Evolutionary conservation across 2,888 invertebrate genomes (phyloP).

Genomic region (Uloborus plumipes): DNA sequence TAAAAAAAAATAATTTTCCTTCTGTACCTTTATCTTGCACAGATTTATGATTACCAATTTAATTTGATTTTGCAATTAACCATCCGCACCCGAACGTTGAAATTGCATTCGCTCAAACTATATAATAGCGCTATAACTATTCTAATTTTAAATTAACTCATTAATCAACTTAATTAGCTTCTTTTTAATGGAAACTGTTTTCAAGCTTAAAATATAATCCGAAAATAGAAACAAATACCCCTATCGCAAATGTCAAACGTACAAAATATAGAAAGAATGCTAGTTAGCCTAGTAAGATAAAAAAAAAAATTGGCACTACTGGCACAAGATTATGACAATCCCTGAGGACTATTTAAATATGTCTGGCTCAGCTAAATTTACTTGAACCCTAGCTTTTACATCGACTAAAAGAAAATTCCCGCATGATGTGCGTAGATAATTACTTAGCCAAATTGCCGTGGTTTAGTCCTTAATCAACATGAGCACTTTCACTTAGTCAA

Average conservation of each 20-base stretch:
- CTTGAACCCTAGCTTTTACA: conserved; percentile 1
- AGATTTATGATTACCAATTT: too few relatives aligned
- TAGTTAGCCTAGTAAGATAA: not conserved
- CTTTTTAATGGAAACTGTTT: too few relatives aligned
- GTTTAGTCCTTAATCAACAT: conserved; percentile 28
- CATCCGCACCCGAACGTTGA: too few relatives aligned
- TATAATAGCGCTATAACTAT: too few relatives aligned
- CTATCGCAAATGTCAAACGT: conserved; percentile 35
- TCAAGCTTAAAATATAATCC: too few relatives aligned
- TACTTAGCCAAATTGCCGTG: conserved; percentile 41
- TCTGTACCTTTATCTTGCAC: too few relatives aligned
- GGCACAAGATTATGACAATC: not conserved
- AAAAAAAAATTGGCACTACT: not conserved
- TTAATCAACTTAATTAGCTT: too few relatives aligned
- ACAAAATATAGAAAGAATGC: conserved; percentile 17
- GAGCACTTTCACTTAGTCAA: conserved; percentile 21
- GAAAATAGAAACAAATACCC: too few relatives aligned
- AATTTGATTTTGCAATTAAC: too few relatives aligned
- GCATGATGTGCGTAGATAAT: conserved; percentile 28
- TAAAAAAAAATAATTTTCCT: too few relatives aligned
- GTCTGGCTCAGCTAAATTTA: conserved; percentile 39
- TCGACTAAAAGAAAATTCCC: not conserved
- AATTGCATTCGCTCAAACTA: too few relatives aligned
- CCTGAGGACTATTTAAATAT: conserved; percentile 12
- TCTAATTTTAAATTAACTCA: too few relatives aligned